Evolutionary conservation across 2,113 vertebrate species (phyloP).

Genomic region (Stigmatopora argus): DNA sequence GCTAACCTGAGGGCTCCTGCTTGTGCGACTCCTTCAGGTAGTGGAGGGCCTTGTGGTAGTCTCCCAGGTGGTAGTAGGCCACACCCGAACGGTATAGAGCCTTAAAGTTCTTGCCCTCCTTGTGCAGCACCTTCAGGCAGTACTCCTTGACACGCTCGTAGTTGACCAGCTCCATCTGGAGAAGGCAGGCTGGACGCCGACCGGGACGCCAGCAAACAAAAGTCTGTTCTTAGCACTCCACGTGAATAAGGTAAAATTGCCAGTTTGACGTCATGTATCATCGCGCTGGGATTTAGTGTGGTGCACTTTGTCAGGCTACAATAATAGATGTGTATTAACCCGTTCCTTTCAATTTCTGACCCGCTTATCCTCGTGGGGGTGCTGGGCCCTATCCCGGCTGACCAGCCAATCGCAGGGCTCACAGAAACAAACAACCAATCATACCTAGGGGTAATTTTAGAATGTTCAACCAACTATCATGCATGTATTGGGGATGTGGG

Average conservation of each 20-base stretch:
- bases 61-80: slow-evolving; percentile 95
- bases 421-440: too few species aligned
- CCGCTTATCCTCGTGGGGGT: too few species aligned
- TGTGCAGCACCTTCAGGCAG: slow-evolving; percentile 95
- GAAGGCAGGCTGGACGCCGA: slow-evolving; percentile 82
- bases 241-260: not conserved
- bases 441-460: too few species aligned
- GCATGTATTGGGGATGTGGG: too few species aligned
- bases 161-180: slow-evolving; percentile 98
- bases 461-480: too few species aligned
- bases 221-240: not conserved
- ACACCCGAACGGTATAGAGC: slow-evolving; percentile 95
- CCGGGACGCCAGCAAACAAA: not conserved
- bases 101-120: slow-evolving; percentile 97
- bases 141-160: slow-evolving; percentile 98
- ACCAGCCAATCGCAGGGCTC: too few species aligned
- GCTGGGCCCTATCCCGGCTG: too few species aligned
- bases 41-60: slow-evolving; percentile 93
- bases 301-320: not conserved
- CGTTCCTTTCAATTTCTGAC: too few species aligned
- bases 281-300: not conserved
- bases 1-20: slow-evolving; percentile 87
- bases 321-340: too few species aligned
- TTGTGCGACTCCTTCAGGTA: slow-evolving; percentile 96
- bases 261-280: not conserved